Evolutionary conservation across 1,140 invertebrate genomes (phyloP).

Genomic region (Gryllus bimaculatus): DNA sequence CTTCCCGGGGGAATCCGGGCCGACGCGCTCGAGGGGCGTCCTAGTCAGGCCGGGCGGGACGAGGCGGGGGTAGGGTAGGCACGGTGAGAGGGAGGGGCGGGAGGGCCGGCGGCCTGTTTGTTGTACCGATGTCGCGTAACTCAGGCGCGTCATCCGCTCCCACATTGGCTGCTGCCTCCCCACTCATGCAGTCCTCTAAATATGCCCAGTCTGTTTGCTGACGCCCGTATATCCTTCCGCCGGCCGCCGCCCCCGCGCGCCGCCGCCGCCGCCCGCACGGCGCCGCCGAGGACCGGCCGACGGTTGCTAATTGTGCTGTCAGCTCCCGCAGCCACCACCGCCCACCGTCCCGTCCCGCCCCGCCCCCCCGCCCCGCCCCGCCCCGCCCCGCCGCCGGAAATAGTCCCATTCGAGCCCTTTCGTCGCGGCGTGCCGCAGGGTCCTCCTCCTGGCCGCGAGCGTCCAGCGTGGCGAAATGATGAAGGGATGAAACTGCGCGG

Average conservation of each 20-base stretch:
- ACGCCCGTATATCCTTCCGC: background rate
- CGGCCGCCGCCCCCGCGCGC: too few relatives aligned
- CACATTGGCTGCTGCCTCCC: background rate
- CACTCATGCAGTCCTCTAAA: background rate
- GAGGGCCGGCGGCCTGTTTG: background rate
- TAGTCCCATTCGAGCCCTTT: background rate
- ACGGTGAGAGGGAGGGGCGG: too few relatives aligned
- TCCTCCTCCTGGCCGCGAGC: too few relatives aligned
- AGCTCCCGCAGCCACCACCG: background rate
- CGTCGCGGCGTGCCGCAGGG: background rate
- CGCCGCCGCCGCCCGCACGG: too few relatives aligned
- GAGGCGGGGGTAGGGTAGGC: background rate
- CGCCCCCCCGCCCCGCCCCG: too few relatives aligned
- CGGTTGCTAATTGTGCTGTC: background rate
- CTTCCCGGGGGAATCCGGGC: too few relatives aligned
- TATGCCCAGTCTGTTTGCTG: background rate
- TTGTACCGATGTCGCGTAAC: background rate
- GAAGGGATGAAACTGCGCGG: background rate
- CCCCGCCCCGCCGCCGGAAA: background rate
- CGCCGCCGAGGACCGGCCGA: background rate
- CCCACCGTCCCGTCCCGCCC: too few relatives aligned
- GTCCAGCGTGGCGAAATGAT: background rate
- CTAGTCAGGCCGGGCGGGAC: background rate
- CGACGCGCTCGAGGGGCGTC: too few relatives aligned
- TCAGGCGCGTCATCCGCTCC: slow-evolving; percentile 2